Evolutionary conservation across 1,140 invertebrate genomes (phyloP).

Genomic region (Pogonognathellus flavescens): DNA sequence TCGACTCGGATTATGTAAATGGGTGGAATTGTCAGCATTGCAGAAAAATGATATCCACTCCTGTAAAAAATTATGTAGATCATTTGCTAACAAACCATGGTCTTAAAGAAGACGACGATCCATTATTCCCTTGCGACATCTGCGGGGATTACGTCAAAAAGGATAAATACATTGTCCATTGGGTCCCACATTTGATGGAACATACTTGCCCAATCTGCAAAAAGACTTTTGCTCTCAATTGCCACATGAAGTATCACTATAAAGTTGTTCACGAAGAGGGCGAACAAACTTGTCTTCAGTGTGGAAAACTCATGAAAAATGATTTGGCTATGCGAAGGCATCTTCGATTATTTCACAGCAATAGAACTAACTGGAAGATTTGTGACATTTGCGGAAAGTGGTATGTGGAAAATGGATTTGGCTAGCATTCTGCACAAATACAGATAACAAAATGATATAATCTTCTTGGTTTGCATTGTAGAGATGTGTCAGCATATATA

Average conservation of each 20-base stretch:
- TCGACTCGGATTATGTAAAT: conserved; percentile 35
- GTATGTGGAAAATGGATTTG: conserved; percentile 6
- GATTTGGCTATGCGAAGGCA: conserved; percentile 60
- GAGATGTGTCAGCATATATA: no score
- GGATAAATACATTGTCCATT: conserved; percentile 60
- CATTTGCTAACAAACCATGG: conserved; percentile 48
- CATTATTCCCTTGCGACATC: conserved; percentile 58
- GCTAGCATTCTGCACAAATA: no score
- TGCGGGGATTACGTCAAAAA: conserved; percentile 57
- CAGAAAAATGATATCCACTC: conserved; percentile 49
- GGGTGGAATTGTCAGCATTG: conserved; percentile 58
- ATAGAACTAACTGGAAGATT: conserved; percentile 58
- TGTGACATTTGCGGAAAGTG: conserved; percentile 62
- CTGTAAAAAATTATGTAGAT: conserved; percentile 52
- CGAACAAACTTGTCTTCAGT: conserved; percentile 54
- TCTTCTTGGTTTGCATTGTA: no score
- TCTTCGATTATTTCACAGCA: conserved; percentile 57
- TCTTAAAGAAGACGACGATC: conserved; percentile 43
- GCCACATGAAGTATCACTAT: conserved; percentile 61
- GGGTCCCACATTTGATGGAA: conserved; percentile 60
- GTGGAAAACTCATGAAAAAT: conserved; percentile 60
- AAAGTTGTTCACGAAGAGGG: conserved; percentile 59
- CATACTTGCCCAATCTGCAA: conserved; percentile 58
- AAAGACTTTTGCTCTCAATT: conserved; percentile 60
- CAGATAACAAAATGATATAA: background rate